phyloP scores from a whole-genome alignment of 1,140 invertebrate species.

The Asbolus verrucosus region DNA sequence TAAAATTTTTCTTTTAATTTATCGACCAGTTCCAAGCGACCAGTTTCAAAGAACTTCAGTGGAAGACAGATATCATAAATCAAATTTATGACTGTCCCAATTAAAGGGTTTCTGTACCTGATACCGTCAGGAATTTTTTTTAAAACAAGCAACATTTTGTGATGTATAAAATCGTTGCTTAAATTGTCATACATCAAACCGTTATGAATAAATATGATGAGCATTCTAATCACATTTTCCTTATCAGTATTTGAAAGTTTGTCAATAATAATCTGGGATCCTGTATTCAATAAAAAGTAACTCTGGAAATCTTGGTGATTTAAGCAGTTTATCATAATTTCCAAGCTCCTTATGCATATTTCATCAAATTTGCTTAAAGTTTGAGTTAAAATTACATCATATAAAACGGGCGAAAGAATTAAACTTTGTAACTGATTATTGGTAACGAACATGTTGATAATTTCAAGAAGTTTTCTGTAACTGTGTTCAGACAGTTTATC shows the following conservation, averaged over 20 bases:
- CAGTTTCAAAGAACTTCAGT: slow-evolving; percentile 58
- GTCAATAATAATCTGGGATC: slow-evolving; percentile 47
- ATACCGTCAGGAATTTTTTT: slow-evolving; percentile 48
- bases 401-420: slow-evolving; percentile 48
- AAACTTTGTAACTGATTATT: slow-evolving; percentile 45
- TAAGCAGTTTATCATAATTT: slow-evolving; percentile 51
- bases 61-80: slow-evolving; percentile 56
- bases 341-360: slow-evolving; percentile 46
- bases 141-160: slow-evolving; percentile 49
- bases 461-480: slow-evolving; percentile 51
- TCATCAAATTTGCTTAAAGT: slow-evolving; percentile 27
- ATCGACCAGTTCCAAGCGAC: slow-evolving; percentile 56
- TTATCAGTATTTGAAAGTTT: slow-evolving; percentile 46
- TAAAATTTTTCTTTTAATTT: slow-evolving; percentile 58
- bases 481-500: slow-evolving; percentile 39
- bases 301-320: slow-evolving; percentile 48
- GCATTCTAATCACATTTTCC: slow-evolving; percentile 49
- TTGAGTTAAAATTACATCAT: slow-evolving; percentile 41
- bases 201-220: slow-evolving; percentile 55
- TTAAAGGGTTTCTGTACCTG: slow-evolving; percentile 48
- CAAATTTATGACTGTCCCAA: slow-evolving; percentile 48
- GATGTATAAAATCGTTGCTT: slow-evolving; percentile 47
- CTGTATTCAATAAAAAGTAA: slow-evolving; percentile 53
- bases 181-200: slow-evolving; percentile 53
- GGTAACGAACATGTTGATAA: slow-evolving; percentile 51